Percentiles rank a stretch among this genome's conserved stretches.
Conservation (phyloP, 2,113 vertebrate species). For the Dicaeum eximium region DNA sequence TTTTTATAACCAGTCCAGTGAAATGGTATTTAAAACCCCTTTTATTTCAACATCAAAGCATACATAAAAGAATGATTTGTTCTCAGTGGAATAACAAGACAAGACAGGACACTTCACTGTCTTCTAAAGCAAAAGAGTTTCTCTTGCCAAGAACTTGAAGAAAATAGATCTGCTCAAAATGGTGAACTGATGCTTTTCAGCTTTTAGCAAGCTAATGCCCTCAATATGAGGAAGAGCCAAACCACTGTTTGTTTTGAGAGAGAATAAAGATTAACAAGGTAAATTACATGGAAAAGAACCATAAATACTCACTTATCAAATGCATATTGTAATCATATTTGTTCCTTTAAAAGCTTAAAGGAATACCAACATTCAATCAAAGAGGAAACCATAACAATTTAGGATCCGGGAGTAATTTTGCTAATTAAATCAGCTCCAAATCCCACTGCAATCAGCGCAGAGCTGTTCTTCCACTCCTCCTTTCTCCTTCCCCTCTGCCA, state of each 20-base stretch:
- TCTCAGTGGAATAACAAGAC: conserved; percentile 44
- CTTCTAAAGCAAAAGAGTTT: not conserved
- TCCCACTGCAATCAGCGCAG: not conserved
- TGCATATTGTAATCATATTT: not conserved
- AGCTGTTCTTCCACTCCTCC: not conserved
- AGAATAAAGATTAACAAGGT: conserved; percentile 36
- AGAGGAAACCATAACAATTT: conserved; percentile 46
- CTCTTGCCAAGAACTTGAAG: conserved; percentile 29
- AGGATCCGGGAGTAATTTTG: not conserved
- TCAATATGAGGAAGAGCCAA: conserved; percentile 26
- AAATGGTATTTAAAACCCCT: conserved; percentile 28
- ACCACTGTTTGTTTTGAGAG: not conserved
- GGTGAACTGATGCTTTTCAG: conserved; percentile 28
- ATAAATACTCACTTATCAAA: not conserved
- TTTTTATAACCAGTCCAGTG: conserved; percentile 30
- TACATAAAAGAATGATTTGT: conserved; percentile 57
- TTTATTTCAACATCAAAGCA: conserved; percentile 73
- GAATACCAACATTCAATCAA: conserved; percentile 45
- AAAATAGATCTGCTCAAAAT: conserved; percentile 45
- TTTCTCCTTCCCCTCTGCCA: not conserved
- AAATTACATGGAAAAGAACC: conserved; percentile 21
- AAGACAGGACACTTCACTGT: conserved; percentile 39
- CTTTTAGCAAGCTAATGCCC: conserved; percentile 29
- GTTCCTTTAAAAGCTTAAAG: conserved; percentile 45
- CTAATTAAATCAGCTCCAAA: conserved; percentile 7